Conservation (phyloP, 2,888 invertebrate species). For the Incurvaria masculella region DNA sequence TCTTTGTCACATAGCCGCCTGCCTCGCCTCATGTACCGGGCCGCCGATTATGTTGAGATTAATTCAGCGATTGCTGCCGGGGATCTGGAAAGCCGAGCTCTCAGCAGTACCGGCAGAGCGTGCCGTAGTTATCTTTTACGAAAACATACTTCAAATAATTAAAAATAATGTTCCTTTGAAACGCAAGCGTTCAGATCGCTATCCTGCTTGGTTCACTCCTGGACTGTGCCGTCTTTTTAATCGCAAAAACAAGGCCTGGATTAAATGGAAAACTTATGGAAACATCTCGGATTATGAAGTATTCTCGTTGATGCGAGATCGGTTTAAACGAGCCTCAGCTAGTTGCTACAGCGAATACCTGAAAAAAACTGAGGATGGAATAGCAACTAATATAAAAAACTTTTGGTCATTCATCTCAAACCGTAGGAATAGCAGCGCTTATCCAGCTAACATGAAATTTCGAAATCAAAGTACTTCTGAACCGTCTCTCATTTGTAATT, state of each 20-base stretch:
- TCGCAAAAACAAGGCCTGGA: constrained; percentile 12
- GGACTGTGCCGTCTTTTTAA: constrained; percentile 10
- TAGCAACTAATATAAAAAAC: too few relatives aligned
- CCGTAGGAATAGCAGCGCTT: too few relatives aligned
- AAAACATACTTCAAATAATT: constrained; percentile 8
- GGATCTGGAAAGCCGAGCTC: neutral
- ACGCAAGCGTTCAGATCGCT: constrained; percentile 2
- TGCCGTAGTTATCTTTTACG: constrained; percentile 6
- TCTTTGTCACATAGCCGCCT: neutral
- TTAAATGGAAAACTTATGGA: constrained; percentile 12
- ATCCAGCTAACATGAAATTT: too few relatives aligned
- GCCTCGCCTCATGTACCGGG: neutral
- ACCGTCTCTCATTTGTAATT: too few relatives aligned
- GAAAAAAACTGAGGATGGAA: too few relatives aligned
- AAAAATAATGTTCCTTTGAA: constrained; percentile 9
- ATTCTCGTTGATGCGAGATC: too few relatives aligned
- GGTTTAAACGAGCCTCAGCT: too few relatives aligned
- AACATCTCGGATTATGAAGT: constrained; percentile 10
- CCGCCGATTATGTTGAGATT: neutral
- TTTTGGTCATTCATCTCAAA: too few relatives aligned
- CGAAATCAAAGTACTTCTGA: too few relatives aligned
- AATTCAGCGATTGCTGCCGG: neutral
- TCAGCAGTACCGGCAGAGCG: neutral
- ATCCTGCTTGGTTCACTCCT: constrained; percentile 4
- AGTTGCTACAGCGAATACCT: too few relatives aligned